Evolutionary conservation across 2,888 invertebrate genomes (phyloP).

Genomic region (Xestia ashworthii): DNA sequence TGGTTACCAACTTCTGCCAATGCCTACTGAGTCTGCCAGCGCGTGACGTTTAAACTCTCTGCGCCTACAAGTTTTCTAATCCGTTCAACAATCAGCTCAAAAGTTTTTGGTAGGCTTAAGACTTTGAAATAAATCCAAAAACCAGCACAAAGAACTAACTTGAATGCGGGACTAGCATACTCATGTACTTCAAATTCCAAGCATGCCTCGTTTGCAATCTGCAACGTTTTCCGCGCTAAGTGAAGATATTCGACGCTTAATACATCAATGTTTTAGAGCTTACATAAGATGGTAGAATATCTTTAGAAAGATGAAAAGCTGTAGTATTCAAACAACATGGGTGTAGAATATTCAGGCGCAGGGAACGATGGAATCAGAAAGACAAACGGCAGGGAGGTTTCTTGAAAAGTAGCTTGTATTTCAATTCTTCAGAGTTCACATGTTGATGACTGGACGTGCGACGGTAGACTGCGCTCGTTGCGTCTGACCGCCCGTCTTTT

Average conservation of each 20-base stretch:
- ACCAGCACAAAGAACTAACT: constrained; percentile 32
- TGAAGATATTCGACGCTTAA: constrained; percentile 40
- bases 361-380: no score
- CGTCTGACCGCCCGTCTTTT: no score
- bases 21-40: neutral
- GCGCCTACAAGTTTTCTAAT: neutral
- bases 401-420: no score
- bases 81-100: neutral
- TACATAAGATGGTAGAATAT: no score
- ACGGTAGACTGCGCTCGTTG: no score
- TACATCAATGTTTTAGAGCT: constrained; percentile 21
- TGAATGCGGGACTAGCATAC: constrained; percentile 9
- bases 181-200: constrained; percentile 49
- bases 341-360: no score
- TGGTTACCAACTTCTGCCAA: neutral
- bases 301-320: neutral
- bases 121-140: constrained; percentile 22
- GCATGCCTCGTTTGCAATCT: constrained; percentile 31
- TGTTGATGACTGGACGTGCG: no score
- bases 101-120: constrained; percentile 19
- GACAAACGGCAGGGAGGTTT: no score
- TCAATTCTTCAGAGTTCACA: no score
- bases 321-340: neutral
- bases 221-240: constrained; percentile 18
- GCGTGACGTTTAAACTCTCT: neutral